These are phyloP conservation scores for Latrodectus geometricus DNA, from an alignment of 1,140 invertebrate species.

Conservation along the genomic window DNA sequence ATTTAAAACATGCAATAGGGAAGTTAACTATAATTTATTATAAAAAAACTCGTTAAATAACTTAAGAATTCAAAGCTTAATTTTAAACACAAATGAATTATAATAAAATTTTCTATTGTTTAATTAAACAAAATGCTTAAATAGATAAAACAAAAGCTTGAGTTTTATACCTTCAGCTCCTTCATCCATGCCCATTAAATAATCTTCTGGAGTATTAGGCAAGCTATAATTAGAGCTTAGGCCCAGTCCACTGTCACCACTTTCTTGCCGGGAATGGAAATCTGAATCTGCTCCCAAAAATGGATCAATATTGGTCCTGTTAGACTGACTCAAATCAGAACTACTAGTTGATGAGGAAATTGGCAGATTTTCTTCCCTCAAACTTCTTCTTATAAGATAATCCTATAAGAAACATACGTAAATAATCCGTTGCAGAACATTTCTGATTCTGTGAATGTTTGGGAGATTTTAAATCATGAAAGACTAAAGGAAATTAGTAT, in stretches of 20 bases:
- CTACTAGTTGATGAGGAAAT: conserved; percentile 28
- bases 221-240: conserved; percentile 84
- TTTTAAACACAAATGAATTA: not conserved
- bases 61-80: no score
- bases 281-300: conserved; percentile 81
- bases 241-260: conserved; percentile 91
- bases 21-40: no score
- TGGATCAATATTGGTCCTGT: conserved; percentile 74
- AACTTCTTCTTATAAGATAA: not conserved
- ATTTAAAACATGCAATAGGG: no score
- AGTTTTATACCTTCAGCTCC: conserved; percentile 19
- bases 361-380: conserved; percentile 33
- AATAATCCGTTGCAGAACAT: no score
- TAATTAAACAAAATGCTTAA: not conserved
- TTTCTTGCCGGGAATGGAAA: conserved; percentile 88
- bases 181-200: conserved; percentile 76
- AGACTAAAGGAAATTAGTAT: no score
- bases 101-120: no score
- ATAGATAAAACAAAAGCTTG: not conserved
- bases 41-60: no score
- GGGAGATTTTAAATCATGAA: no score
- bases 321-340: conserved; percentile 48
- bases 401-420: not conserved
- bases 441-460: no score
- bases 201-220: conserved; percentile 92